phyloP scores from a whole-genome alignment of 2,888 invertebrate species.

The Aquatica leii region DNA sequence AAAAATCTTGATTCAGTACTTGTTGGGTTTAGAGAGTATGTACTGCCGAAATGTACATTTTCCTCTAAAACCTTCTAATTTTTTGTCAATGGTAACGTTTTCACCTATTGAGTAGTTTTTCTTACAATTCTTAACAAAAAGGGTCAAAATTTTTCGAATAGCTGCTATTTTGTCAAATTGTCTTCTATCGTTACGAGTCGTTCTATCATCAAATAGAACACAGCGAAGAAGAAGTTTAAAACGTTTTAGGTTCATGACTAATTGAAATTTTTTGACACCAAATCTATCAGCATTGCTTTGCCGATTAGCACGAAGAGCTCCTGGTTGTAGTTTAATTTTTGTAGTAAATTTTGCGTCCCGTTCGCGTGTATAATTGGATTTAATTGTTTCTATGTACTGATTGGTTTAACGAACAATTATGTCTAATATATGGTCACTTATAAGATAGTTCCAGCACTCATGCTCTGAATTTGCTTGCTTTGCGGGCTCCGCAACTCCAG shows the following conservation, averaged over 20 bases:
- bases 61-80: not conserved
- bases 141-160: too few relatives aligned
- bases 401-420: too few relatives aligned
- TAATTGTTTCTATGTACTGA: too few relatives aligned
- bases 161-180: too few relatives aligned
- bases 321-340: not conserved
- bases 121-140: not conserved
- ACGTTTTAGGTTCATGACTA: too few relatives aligned
- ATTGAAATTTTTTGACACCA: not conserved
- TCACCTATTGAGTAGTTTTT: not conserved
- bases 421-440: too few relatives aligned
- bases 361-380: too few relatives aligned
- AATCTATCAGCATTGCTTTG: not conserved
- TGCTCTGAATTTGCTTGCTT: too few relatives aligned
- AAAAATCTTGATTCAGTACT: not conserved
- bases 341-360: not conserved
- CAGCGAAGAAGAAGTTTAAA: too few relatives aligned
- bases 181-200: too few relatives aligned
- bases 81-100: not conserved
- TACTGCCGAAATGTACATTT: not conserved
- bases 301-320: not conserved
- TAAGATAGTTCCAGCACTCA: too few relatives aligned
- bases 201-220: too few relatives aligned
- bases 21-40: not conserved
- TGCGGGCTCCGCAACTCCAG: not conserved